Conservation (phyloP, 2,113 vertebrate species). For the Macheiramphus alcinus region DNA sequence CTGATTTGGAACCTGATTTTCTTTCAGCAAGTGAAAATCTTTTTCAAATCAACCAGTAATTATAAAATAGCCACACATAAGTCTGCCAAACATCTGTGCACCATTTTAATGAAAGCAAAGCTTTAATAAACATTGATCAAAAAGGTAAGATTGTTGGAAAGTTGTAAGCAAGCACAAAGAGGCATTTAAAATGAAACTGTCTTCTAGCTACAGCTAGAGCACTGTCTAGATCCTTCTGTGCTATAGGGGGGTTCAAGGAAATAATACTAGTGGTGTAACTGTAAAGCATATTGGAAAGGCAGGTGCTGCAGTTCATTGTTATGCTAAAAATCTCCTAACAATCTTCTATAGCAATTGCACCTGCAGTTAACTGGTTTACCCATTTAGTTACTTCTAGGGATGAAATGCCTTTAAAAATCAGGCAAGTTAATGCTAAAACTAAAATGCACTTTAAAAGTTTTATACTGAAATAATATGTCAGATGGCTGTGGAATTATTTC, state of each 20-base stretch:
- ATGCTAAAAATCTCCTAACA: slow-evolving; percentile 49
- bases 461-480: neutral
- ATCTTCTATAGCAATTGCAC: slow-evolving; percentile 18
- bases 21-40: neutral
- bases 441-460: neutral
- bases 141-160: neutral
- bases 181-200: neutral
- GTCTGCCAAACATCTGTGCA: neutral
- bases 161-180: neutral
- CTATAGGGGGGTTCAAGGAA: neutral
- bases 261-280: neutral
- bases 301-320: slow-evolving; percentile 58
- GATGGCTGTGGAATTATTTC: neutral
- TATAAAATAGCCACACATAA: neutral
- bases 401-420: neutral
- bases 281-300: slow-evolving; percentile 37
- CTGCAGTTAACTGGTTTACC: slow-evolving; percentile 32
- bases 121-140: neutral
- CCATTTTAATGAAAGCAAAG: neutral
- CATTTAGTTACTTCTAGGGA: neutral
- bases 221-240: neutral
- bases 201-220: neutral
- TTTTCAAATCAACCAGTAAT: neutral
- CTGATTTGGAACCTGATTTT: neutral
- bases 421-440: neutral